These are phyloP conservation scores for Meta bourneti DNA, from an alignment of 2,888 invertebrate species.

Conservation along the genomic window DNA sequence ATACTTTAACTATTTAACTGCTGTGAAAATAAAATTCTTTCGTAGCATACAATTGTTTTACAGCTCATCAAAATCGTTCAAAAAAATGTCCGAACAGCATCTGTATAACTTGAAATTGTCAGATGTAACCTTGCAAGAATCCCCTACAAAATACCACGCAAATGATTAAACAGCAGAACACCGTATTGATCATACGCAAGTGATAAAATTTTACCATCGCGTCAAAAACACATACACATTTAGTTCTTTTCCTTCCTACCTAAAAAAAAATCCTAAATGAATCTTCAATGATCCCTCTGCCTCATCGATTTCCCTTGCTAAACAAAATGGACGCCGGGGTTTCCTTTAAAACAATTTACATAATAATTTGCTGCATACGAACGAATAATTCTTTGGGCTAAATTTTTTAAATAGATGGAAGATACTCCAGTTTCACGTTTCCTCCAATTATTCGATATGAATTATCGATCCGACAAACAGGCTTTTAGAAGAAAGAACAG, in stretches of 20 bases:
- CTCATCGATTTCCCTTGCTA: conserved; percentile 20
- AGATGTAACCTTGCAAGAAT: too few species aligned
- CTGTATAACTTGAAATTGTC: too few species aligned
- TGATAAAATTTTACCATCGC: conserved; percentile 31
- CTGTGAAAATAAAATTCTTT: too few species aligned
- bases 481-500: neutral
- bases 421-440: neutral
- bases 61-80: too few species aligned
- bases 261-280: conserved; percentile 14
- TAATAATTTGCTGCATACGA: neutral
- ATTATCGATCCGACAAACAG: neutral
- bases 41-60: too few species aligned
- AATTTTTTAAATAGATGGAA: neutral
- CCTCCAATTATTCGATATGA: neutral
- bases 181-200: conserved; percentile 16
- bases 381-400: conserved; percentile 15
- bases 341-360: neutral
- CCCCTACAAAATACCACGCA: too few species aligned
- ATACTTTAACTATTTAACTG: too few species aligned
- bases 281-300: conserved; percentile 30
- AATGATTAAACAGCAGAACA: neutral
- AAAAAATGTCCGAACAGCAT: too few species aligned
- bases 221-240: conserved; percentile 17
- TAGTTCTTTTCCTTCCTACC: conserved; percentile 16
- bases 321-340: neutral